These are phyloP conservation scores for Girardinus metallicus DNA, from an alignment of 2,797 vertebrate species.

Conservation along the genomic window DNA sequence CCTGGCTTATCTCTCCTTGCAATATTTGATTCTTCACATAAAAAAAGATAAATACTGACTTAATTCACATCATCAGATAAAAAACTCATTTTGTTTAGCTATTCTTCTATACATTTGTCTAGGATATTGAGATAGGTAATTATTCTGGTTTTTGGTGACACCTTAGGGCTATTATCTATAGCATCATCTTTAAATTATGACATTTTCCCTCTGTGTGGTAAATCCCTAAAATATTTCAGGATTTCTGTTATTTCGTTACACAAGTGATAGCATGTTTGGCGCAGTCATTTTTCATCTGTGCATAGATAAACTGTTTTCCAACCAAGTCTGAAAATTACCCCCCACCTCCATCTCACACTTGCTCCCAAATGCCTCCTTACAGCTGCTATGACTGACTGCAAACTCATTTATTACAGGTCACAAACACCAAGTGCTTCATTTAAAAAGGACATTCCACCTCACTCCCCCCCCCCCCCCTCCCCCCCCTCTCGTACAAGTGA, in stretches of 20 bases:
- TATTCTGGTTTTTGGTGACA: constrained; percentile 2
- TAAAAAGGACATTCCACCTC: constrained; percentile 71
- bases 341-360: constrained; percentile 29
- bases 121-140: constrained; percentile 1
- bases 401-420: constrained; percentile 83
- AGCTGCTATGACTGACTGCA: constrained; percentile 76
- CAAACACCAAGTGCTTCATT: constrained; percentile 80
- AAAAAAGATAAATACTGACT: neutral
- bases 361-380: constrained; percentile 79
- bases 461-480: constrained; percentile 5
- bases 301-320: constrained; percentile 60
- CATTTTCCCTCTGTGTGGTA: constrained; percentile 2
- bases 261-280: constrained; percentile 42
- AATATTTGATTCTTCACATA: neutral
- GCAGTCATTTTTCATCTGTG: constrained; percentile 64
- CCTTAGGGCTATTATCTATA: neutral
- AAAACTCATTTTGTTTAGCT: neutral
- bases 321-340: constrained; percentile 42
- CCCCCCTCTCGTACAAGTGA: constrained; percentile 57
- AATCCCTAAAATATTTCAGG: constrained; percentile 14
- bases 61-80: neutral
- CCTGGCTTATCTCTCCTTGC: neutral
- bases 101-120: neutral
- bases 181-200: constrained; percentile 5
- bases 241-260: constrained; percentile 23